These are phyloP conservation scores for Balaenoptera acutorostrata DNA, from an alignment of 2,113 vertebrate genomes.

Conservation along the genomic window DNA sequence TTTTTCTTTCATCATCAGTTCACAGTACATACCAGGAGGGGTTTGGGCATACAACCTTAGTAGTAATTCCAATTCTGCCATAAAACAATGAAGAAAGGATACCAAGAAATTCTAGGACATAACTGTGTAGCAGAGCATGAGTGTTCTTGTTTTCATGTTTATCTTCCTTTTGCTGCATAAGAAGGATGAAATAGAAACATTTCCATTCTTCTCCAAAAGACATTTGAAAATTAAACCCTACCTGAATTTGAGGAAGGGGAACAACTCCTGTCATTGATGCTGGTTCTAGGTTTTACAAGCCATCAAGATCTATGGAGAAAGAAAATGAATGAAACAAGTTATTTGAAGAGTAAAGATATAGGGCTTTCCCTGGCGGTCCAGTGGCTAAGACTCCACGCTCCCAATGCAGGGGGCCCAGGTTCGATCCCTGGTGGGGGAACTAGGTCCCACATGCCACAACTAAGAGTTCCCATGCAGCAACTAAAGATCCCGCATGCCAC, in stretches of 20 bases:
- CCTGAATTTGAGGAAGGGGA: background rate
- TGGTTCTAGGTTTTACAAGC: background rate
- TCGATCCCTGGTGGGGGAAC: background rate
- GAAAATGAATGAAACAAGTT: background rate
- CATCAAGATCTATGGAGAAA: background rate
- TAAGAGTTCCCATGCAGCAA: background rate
- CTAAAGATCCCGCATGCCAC: no score
- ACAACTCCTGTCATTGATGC: background rate
- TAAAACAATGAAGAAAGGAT: background rate
- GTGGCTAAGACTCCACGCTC: background rate
- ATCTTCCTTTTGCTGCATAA: background rate
- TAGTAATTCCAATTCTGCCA: background rate
- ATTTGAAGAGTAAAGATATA: background rate
- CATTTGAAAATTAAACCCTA: slow-evolving; percentile 11
- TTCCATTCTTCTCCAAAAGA: background rate
- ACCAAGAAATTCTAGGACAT: background rate
- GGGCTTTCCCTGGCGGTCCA: background rate
- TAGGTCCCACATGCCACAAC: background rate
- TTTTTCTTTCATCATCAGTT: background rate
- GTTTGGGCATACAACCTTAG: background rate
- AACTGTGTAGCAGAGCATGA: background rate
- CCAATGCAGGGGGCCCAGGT: background rate
- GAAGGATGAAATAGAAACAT: background rate
- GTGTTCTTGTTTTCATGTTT: background rate
- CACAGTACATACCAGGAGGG: background rate